Evolutionary conservation across 2,113 vertebrate genomes (phyloP), one percentile per base, ranked within the genome.

Genomic region (Orientallactaga bullata): DNA sequence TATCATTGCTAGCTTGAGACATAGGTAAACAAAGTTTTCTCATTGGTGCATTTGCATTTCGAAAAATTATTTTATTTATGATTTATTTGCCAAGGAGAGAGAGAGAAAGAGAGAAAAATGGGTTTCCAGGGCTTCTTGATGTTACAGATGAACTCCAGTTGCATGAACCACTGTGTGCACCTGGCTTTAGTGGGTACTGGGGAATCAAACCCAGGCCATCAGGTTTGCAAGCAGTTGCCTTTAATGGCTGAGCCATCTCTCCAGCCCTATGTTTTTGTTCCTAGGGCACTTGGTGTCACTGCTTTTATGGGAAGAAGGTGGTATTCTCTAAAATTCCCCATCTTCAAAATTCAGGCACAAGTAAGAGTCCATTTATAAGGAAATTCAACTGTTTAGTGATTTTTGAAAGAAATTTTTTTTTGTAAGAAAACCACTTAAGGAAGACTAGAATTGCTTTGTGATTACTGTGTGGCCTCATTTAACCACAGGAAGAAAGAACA

Each of bases 351-450:
- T 30, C 51, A 93, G 84, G 72, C 94, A 71, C 88, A 96, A 97
- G 84, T 66, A 77, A 92, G 39, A 28, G 81, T 93, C 35, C 51
- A 85, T 81, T 93, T 85, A 76, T 76, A 96, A 82, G 90, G 88
- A 90, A 96, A 94, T 73, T 77, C 91, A 89, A 88, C 16, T 51
- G 71, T 81, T 81, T 77, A 65, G 87, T 94, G 94, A 96, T 89
- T 0, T 3, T 85, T 73, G 58, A 92, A 94, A 87, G 89, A 95
- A 79, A 87, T 93, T 71, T 81, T 90, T 69, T 92, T 93, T 72
- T 39, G 93, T 94, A 90, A 26, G 90, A 93, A 96, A 96, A 79
- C 90, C 85, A 93, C 90, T 94, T 93, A 77, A 95, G 90, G 91
- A 85, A 88, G 90, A 85, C 30, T 61, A 92, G 90, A 85, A 80